These are phyloP conservation scores for Oreotrochilus melanogaster DNA, from an alignment of 2,113 vertebrate genomes.

Conservation along the genomic window DNA sequence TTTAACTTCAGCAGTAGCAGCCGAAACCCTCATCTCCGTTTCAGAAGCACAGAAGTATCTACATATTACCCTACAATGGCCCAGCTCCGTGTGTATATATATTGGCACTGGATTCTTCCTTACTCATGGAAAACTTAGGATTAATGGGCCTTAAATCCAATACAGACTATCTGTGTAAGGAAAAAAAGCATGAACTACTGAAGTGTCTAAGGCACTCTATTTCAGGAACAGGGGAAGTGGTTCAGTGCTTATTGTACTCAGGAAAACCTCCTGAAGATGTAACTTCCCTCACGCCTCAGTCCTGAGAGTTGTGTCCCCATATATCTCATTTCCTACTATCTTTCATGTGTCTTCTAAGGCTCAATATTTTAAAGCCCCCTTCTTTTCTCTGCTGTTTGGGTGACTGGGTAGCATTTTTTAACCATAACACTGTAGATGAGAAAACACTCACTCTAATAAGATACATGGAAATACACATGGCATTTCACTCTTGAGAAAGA, in stretches of 20 bases:
- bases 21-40: not conserved
- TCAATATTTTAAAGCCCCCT: not conserved
- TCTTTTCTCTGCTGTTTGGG: not conserved
- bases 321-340: not conserved
- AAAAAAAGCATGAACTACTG: not conserved
- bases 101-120: not conserved
- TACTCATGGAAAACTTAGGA: not conserved
- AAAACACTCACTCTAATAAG: not conserved
- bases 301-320: not conserved
- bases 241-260: not conserved
- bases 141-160: not conserved
- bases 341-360: not conserved
- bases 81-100: not conserved
- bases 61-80: not conserved
- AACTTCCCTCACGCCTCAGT: not conserved
- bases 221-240: not conserved
- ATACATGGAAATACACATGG: not conserved
- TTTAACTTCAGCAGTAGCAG: not conserved
- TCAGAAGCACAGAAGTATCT: not conserved
- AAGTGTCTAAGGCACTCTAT: not conserved
- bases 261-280: not conserved
- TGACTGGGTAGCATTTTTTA: not conserved
- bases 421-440: not conserved
- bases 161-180: not conserved
- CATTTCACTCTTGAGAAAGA: not conserved